Base-by-base conservation (phyloP, 92 coral and sea anemone genomes). In the Umimayanthus chanpuru region DNA sequence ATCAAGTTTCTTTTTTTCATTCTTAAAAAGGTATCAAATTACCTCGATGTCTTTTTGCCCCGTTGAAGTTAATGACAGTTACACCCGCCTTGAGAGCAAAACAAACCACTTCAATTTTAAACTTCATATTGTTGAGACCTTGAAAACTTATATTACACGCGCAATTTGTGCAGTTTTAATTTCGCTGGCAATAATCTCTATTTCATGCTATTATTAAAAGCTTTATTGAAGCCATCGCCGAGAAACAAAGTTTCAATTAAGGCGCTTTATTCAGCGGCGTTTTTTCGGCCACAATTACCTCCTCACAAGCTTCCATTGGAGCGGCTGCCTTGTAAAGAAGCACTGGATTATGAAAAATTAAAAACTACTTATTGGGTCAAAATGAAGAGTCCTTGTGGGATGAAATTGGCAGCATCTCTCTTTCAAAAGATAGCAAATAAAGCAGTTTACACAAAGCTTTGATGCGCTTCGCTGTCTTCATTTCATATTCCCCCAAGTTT, bases 241-340 rank as follows among this genome's bases (percentile, higher is more conserved):
- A 85, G 96, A 89, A 93, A 94, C 98, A 94, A 91, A 91, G 96
- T 94, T 94, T 93, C 94, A 94, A 94, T 94, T 94, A 94, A 89
- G 94, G 78, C 87, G 85, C 77, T 81, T 92, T 91, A 90, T 89
- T 90, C 90, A 90, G 89, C 88, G 93, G 90, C 95, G 80, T 88
- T 91, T 95, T 93, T 87, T 73, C 86, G 89, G 91, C 85, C 85
- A 89, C 95, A 93, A 91, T 94, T 93, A 94, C 85, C 82, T 87
- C 73, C 64, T 85, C 61, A 79, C 86, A 21, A 85, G 84, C 91
- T 81, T 86, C 78, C 85, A 94, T 94, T 94, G 98, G 98, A 76
- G 98, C 98, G 98, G 98, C 89, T 28, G 87, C 9, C 73, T 76
- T 36, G 36, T 88, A 53, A 94, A 93, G 90, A 91, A 56, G 85